Evolutionary conservation across 2,113 vertebrate species (phyloP).

Genomic region (Saccopteryx leptura): DNA sequence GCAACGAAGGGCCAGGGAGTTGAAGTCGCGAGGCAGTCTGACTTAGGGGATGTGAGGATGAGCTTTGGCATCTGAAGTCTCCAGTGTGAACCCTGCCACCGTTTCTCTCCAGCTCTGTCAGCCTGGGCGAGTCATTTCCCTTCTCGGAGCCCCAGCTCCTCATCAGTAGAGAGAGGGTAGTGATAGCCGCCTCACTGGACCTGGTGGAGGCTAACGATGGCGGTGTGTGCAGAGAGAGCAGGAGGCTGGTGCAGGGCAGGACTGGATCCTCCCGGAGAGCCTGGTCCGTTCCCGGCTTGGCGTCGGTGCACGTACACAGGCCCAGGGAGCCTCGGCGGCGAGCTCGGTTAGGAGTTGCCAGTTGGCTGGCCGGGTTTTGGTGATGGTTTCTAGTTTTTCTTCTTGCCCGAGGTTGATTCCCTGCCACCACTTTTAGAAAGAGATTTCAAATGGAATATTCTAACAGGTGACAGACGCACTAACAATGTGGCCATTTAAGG

Average conservation of each 20-base stretch:
- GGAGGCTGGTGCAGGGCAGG: neutral
- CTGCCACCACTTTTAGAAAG: slow-evolving; percentile 51
- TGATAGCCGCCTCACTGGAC: neutral
- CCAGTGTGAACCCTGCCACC: neutral
- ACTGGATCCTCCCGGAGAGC: too few relatives aligned
- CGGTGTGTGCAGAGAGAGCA: neutral
- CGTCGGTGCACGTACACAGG: neutral
- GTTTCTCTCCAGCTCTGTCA: neutral
- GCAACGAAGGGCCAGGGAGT: neutral
- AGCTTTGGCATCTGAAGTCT: neutral
- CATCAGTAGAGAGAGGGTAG: neutral
- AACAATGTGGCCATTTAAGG: neutral
- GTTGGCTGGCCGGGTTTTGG: neutral
- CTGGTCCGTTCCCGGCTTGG: neutral
- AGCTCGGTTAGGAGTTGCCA: neutral
- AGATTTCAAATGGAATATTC: neutral
- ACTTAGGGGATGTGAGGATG: neutral
- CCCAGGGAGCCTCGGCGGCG: accelerated
- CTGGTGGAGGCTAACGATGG: neutral
- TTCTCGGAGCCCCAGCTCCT: neutral
- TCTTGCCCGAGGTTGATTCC: neutral
- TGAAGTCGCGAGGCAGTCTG: neutral
- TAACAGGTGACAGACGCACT: neutral
- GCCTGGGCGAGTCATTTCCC: slow-evolving; percentile 23
- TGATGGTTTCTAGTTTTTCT: neutral